Base-by-base conservation (phyloP, 2,113 vertebrate genomes). In the Empidonax alnorum region DNA sequence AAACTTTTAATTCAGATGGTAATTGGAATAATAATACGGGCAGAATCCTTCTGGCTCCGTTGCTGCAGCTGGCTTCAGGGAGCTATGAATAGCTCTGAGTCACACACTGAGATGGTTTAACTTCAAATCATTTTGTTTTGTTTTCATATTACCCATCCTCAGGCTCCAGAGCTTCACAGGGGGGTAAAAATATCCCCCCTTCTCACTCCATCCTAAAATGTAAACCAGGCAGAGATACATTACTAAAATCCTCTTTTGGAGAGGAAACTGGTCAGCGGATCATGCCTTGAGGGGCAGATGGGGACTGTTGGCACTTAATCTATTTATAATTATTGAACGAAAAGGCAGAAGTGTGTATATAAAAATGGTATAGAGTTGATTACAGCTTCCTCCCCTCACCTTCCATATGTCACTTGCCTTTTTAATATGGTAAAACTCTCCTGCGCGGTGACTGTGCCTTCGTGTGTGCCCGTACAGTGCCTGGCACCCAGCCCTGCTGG, bases 1-100 rank as follows among this genome's bases (percentile, higher is more conserved):
- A 98, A 98, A 98, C 98, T 98, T 98, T 98, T 98, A 98, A 98
- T 98, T 98, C 98, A 98, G 98, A 98, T 98, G 98, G 98, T 98
- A 98, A 98, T 98, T 98, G 98, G 97, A 98, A 98, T 98, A 98
- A 98, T 98, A 98, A 98, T 97, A 98, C 96, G 97, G 98, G 98
- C 98, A 97, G 98, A 98, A 98, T 98, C 97, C 98, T 98, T 98
- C 97, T 98, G 97, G 98, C 93, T 98, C 98, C 97, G 96, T 98
- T 98, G 97, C 97, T 96, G 98, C 98, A 98, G 98, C 98, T 98
- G 98, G 98, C 94, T 96, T 97, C 97, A 89, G 97, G 81, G 95
- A 85, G 97, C 98, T 98, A 98, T 98, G 98, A 98, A 98, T 98
- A 98, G 98, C 96, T 97, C 96, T 98, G 98, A 98, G 98, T 98